phyloP scores from a whole-genome alignment of 35 echinoderm and acorn worm genomes.

The Stichopus chloronotus region DNA sequence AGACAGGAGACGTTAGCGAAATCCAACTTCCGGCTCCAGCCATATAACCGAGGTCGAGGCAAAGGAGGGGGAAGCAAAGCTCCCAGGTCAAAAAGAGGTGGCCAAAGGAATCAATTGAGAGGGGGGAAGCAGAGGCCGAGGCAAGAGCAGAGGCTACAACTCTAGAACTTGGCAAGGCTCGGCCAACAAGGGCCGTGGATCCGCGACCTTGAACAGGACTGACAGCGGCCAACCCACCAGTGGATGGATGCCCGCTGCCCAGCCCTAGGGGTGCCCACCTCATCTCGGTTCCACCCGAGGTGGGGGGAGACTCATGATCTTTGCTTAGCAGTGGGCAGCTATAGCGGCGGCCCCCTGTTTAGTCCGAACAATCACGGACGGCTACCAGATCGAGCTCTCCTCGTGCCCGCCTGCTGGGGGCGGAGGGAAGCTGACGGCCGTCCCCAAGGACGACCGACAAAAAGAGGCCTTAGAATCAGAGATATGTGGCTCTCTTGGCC shows the following conservation, averaged over 20 bases:
- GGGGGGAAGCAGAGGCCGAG: too few relatives aligned
- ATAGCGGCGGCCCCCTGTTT: background rate
- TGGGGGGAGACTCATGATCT: background rate
- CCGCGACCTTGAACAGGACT: too few relatives aligned
- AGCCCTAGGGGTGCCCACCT: slow-evolving; percentile 5
- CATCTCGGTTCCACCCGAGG: background rate
- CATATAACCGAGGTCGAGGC: background rate
- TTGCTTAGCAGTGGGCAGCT: background rate
- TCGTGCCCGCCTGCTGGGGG: background rate
- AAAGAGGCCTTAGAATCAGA: background rate
- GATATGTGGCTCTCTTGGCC: too few relatives aligned
- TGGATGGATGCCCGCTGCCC: background rate
- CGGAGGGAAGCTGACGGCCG: too few relatives aligned
- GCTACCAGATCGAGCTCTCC: background rate
- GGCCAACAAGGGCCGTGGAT: too few relatives aligned
- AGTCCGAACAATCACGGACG: background rate
- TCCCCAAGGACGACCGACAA: too few relatives aligned
- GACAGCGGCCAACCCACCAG: too few relatives aligned
- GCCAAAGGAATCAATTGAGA: too few relatives aligned
- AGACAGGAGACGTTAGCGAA: background rate
- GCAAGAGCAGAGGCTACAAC: too few relatives aligned
- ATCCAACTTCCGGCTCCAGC: background rate
- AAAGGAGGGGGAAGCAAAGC: background rate
- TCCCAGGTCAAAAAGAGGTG: too few relatives aligned
- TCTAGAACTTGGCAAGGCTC: too few relatives aligned